A percentile compares a stretch with the other conserved stretches of the same genome.
These are phyloP conservation scores for Sebastes miniatus DNA, from an alignment of 2,797 vertebrate genomes.

Conservation along the genomic window DNA sequence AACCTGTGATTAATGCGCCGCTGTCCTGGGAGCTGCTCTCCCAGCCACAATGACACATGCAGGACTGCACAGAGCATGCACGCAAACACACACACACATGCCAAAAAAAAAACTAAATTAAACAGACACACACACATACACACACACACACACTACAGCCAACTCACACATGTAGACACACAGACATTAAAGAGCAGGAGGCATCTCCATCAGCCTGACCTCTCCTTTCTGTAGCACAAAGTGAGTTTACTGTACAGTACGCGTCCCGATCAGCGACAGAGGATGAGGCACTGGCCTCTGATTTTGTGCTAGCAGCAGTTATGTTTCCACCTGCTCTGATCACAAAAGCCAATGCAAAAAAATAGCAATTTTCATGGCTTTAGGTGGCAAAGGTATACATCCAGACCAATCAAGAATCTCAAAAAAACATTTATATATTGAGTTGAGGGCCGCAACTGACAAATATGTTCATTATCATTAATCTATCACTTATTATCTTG, in stretches of 20 bases:
- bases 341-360: background rate
- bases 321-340: background rate
- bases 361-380: background rate
- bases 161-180: conserved; percentile 3
- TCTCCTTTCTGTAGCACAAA: conserved; percentile 22
- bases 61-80: conserved; percentile 28
- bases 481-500: background rate
- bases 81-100: background rate
- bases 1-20: conserved; percentile 76
- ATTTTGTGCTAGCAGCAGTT: background rate
- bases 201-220: conserved; percentile 37
- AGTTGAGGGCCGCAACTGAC: background rate
- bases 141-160: background rate
- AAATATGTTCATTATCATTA: background rate
- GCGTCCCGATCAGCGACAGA: conserved; percentile 2
- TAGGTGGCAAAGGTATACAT: background rate
- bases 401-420: background rate
- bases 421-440: background rate
- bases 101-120: background rate
- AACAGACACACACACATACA: background rate
- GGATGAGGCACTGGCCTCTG: background rate
- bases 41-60: conserved; percentile 67
- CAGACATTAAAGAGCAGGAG: background rate
- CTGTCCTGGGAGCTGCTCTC: conserved; percentile 66
- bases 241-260: conserved; percentile 22